phyloP scores from a whole-genome alignment of 2,888 invertebrate species.

The Eilema depressum region DNA sequence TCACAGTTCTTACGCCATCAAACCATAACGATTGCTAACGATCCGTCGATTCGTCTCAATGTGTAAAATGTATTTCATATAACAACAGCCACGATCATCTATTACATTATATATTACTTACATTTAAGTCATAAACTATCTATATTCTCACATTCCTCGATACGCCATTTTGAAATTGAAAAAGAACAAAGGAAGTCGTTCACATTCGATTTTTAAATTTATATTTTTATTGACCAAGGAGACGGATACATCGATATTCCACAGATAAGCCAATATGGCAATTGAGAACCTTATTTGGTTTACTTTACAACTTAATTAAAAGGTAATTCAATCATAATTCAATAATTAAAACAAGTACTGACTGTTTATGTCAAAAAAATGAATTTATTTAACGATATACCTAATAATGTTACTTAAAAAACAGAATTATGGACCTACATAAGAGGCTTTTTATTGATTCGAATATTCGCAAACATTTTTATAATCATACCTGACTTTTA shows the following conservation, averaged over 20 bases:
- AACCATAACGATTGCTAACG: conserved; percentile 77
- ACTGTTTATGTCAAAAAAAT: not conserved
- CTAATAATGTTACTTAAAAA: not conserved
- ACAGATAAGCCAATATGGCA: conserved; percentile 3
- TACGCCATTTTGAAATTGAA: conserved; percentile 40
- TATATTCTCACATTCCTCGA: conserved; percentile 51
- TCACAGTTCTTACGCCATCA: conserved; percentile 71
- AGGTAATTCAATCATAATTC: too few species aligned
- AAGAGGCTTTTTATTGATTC: not conserved
- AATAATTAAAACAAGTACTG: not conserved
- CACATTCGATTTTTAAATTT: conserved; percentile 19
- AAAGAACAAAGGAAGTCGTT: conserved; percentile 34
- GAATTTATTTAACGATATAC: not conserved
- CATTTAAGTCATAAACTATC: conserved; percentile 40
- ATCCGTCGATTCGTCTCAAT: conserved; percentile 74
- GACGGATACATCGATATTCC: conserved; percentile 15
- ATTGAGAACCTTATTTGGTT: conserved; percentile 7
- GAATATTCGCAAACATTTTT: not conserved
- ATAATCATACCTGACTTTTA: too few species aligned
- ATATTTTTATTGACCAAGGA: conserved; percentile 16
- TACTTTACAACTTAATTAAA: conserved; percentile 6
- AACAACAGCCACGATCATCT: conserved; percentile 65
- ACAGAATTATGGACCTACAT: not conserved
- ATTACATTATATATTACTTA: conserved; percentile 57
- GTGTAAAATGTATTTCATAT: conserved; percentile 79